A percentile compares a stretch with the other conserved stretches of the same genome.
Conservation (phyloP, 1,140 invertebrate genomes). For the Ridgeia piscesae region DNA sequence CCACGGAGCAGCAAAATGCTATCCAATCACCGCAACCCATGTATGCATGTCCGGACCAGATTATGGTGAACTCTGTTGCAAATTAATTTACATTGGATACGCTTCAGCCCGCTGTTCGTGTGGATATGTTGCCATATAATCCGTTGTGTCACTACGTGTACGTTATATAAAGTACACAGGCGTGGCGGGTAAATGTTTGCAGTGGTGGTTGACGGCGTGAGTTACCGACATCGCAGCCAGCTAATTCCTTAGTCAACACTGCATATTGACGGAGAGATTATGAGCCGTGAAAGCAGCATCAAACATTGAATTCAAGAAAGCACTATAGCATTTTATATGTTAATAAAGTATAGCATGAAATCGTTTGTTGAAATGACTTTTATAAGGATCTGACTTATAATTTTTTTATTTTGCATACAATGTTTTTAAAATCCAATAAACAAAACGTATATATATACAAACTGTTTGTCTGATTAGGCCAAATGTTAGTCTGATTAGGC, state of each 20-base stretch:
- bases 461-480: no score
- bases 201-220: neutral
- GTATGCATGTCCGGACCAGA: neutral
- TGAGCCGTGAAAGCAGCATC: neutral
- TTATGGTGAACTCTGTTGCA: neutral
- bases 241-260: neutral
- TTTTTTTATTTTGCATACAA: no score
- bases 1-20: neutral
- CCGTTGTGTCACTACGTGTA: neutral
- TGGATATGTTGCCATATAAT: neutral
- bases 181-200: neutral
- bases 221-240: neutral
- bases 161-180: neutral
- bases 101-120: neutral
- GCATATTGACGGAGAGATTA: neutral
- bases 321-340: neutral
- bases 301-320: neutral
- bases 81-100: neutral
- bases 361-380: no score
- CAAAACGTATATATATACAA: no score
- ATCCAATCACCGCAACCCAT: neutral
- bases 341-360: no score
- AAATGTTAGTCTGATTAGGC: no score
- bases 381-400: no score
- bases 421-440: no score